phyloP scores from a whole-genome alignment of 2,888 invertebrate genomes.

The Parnassius orleans region DNA sequence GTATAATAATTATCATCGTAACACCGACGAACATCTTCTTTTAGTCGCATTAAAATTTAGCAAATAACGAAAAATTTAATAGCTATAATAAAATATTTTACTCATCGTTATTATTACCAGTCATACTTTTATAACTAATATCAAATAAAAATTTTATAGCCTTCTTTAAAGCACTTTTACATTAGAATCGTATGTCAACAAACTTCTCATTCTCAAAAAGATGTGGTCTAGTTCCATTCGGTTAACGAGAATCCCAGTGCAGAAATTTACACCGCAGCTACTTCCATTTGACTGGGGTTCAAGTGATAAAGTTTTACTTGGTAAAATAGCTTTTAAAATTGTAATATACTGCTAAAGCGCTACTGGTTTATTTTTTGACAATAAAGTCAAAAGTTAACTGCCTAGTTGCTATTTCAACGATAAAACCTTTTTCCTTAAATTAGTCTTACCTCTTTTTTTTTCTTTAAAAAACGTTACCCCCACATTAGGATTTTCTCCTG shows the following conservation, averaged over 20 bases:
- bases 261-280: constrained; percentile 18
- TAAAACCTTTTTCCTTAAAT: no score
- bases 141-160: not conserved
- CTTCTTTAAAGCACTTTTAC: not conserved
- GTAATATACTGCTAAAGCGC: no score
- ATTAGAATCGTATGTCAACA: constrained; percentile 8
- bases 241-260: constrained; percentile 11
- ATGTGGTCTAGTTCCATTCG: constrained; percentile 13
- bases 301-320: not conserved
- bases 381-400: no score
- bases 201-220: constrained; percentile 22
- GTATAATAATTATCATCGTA: no score
- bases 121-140: not conserved
- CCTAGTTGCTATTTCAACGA: no score
- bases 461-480: no score
- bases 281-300: not conserved
- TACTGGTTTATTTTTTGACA: no score
- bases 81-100: no score
- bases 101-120: no score
- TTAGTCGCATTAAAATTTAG: not conserved
- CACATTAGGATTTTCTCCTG: no score
- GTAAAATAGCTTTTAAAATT: not conserved
- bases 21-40: not conserved
- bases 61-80: no score
- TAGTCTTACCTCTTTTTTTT: no score